Evolutionary conservation across 2,113 vertebrate species (phyloP), one percentile per base, ranked within the genome.

Genomic region (Charadrius vociferus): DNA sequence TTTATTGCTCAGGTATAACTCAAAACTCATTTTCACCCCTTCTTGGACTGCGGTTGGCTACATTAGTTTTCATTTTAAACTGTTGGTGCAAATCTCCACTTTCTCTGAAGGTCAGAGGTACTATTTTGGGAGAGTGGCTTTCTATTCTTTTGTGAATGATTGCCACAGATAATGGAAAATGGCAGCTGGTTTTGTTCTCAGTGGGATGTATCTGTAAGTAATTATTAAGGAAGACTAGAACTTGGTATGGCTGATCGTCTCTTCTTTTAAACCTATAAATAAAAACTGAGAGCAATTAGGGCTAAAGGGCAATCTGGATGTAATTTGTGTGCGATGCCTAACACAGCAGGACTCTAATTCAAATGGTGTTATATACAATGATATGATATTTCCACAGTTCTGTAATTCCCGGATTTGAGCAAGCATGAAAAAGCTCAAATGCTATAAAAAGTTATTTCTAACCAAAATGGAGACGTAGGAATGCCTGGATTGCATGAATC

Each of bases 271-370:
- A 86, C 63, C 59, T 95, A 96, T 95, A 96, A 97, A 91, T 96
- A 96, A 93, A 91, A 94, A 90, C 83, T 32, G 55, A 91, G 80
- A 92, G 83, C 86, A 95, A 95, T 96, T 96, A 97, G 90, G 90
- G 92, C 82, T 93, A 96, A 96, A 96, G 95, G 91, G 85, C 92
- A 97, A 88, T 97, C 93, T 96, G 95, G 92, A 88, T 94, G 79
- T 93, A 95, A 96, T 95, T 95, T 95, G 90, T 93, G 85, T 73
- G 71, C 85, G 83, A 41, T 95, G 93, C 68, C 90, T 97, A 92
- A 70, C 71, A 78, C 95, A 95, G 96, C 86, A 97, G 82, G 95
- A 86, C 50, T 71, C 52, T 93, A 95, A 97, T 94, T 96, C 88
- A 90, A 88, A 95, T 92, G 61, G 85, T 93, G 67, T 67, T 88